Evolutionary conservation across 2,113 vertebrate species (phyloP).

Genomic region (Platanista minor): DNA sequence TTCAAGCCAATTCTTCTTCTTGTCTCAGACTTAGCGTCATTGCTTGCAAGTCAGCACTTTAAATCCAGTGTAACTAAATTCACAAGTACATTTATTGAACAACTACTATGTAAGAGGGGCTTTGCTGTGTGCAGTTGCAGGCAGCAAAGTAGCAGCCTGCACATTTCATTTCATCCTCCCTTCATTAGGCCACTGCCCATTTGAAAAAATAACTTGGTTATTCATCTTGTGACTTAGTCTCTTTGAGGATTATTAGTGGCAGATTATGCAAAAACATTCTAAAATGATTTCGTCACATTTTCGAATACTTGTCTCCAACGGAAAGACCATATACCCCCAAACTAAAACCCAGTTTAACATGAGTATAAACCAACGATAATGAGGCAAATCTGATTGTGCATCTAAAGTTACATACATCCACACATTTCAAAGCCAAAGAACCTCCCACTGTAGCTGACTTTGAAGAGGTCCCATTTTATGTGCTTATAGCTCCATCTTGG

Average conservation of each 20-base stretch:
- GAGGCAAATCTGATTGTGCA: conserved; percentile 10
- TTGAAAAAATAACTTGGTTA: neutral
- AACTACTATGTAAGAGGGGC: neutral
- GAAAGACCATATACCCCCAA: neutral
- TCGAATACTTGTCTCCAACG: neutral
- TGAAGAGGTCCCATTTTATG: conserved; percentile 38
- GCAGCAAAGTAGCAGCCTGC: neutral
- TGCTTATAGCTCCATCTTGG: conserved; percentile 65
- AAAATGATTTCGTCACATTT: conserved; percentile 18
- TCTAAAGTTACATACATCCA: neutral
- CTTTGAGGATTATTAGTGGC: neutral
- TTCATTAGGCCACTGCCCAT: neutral
- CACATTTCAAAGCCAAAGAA: conserved; percentile 20
- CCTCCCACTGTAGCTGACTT: neutral
- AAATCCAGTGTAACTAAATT: neutral
- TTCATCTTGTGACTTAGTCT: conserved; percentile 21
- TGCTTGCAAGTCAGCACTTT: neutral
- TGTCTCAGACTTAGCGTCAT: neutral
- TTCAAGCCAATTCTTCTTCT: neutral
- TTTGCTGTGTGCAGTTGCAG: neutral
- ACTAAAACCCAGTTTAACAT: neutral
- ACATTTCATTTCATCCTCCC: neutral
- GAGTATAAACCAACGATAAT: neutral
- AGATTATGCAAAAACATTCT: neutral
- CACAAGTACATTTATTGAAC: neutral